Evolutionary conservation across 2,797 vertebrate genomes (phyloP).

Genomic region (Morus bassanus): DNA sequence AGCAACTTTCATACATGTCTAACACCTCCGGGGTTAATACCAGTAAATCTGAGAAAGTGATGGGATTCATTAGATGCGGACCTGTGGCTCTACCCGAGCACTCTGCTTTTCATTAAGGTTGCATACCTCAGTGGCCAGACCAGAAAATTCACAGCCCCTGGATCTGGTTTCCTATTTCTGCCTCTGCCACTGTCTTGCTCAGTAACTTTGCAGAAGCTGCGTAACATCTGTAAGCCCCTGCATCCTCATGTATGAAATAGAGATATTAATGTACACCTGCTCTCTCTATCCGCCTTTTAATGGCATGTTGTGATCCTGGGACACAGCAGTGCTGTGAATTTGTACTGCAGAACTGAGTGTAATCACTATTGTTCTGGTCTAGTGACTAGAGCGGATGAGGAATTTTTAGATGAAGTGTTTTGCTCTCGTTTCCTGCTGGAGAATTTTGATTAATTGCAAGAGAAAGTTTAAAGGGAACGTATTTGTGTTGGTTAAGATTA

Average conservation of each 20-base stretch:
- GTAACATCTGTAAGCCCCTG: not conserved
- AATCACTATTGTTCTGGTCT: slow-evolving; percentile 5
- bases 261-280: not conserved
- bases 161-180: not conserved
- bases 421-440: slow-evolving; percentile 7
- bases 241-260: not conserved
- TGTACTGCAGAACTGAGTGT: not conserved
- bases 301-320: not conserved
- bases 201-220: not conserved
- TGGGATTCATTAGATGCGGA: not conserved
- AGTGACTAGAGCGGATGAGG: not conserved
- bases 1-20: not conserved
- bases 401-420: slow-evolving; percentile 26
- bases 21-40: not conserved
- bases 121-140: not conserved
- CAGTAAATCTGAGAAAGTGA: not conserved
- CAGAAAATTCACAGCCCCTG: not conserved
- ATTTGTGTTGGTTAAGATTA: fast-evolving
- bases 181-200: not conserved
- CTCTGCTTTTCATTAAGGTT: not conserved
- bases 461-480: not conserved
- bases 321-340: not conserved
- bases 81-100: not conserved
- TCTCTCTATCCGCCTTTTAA: not conserved
- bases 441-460: not conserved